Evolutionary conservation across 2,113 vertebrate genomes (phyloP).

Genomic region (Mormyrus iriodes): DNA sequence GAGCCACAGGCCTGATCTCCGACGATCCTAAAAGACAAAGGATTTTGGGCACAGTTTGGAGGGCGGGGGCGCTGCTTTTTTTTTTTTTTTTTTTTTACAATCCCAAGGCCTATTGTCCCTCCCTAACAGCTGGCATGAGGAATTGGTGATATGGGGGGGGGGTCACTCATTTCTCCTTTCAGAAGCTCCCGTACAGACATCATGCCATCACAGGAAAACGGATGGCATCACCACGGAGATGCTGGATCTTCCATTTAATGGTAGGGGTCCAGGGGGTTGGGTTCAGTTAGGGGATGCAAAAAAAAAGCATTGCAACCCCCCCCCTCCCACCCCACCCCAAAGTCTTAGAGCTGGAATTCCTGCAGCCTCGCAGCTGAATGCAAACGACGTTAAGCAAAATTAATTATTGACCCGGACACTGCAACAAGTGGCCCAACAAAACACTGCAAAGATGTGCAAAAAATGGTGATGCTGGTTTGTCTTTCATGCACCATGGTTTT

Average conservation of each 20-base stretch:
- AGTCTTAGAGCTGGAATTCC: background rate
- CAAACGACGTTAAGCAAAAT: constrained; percentile 34
- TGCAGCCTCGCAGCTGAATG: constrained; percentile 39
- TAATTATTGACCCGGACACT: constrained; percentile 26
- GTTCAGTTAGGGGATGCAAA: background rate
- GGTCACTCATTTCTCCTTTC: background rate
- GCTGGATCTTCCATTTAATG: constrained; percentile 25
- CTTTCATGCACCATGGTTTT: background rate
- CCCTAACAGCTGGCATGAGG: constrained; percentile 24
- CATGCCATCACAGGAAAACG: constrained; percentile 31
- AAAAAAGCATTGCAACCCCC: background rate
- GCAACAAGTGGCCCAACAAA: constrained; percentile 23
- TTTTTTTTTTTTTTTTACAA: constrained; percentile 19
- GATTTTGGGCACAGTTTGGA: background rate
- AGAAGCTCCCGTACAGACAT: constrained; percentile 37
- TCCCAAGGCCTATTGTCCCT: constrained; percentile 15
- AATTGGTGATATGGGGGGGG: background rate
- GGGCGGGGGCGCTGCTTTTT: constrained; percentile 1
- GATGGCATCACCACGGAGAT: constrained; percentile 13
- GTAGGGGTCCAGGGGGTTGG: background rate
- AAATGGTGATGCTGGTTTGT: background rate
- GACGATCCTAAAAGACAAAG: background rate
- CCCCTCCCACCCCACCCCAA: background rate
- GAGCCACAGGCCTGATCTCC: background rate
- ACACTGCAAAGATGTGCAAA: constrained; percentile 1